Base-by-base conservation (phyloP, 2,113 vertebrate genomes). In the Blennius ocellaris region DNA sequence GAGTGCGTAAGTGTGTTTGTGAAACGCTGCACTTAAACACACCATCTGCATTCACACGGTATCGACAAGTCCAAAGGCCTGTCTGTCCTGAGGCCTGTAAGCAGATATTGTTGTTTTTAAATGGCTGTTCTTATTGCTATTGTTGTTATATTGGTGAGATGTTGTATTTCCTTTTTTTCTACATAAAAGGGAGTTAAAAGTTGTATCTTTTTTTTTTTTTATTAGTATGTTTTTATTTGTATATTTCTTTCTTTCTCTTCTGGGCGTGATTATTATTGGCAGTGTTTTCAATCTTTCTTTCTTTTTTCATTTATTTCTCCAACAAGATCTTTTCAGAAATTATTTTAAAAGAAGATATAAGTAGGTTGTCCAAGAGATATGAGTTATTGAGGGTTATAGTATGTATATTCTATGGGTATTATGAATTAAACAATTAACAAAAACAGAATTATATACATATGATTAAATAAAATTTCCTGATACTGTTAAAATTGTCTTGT, bases 331-430 rank as follows among this genome's bases (percentile, higher is more conserved):
- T 92, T 76, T 76, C 80, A 89, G 81, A 84, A 90, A 85, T 92
- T 91, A 86, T 93, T 94, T 93, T 92, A 90, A 92, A 88, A 90
- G 73, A 85, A 73, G 56, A 89, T 86, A 86, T 87, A 82, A 75
- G 81, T 91, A 85, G 91, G 86, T 86, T 88, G 91, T 92, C 73
- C 61, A 79, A 87, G 82, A 92, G 80, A 82, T 78, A 88, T 89
- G 88, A 91, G 87, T 90, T 91, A 71, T 82, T 83, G 86, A 92
- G 90, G 91, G 91, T 86, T 93, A 86, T 87, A 92, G 90, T 93
- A 85, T 93, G 92, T 92, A 92, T 92, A 94, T 92, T 92, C 90
- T 93, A 91, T 94, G 90, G 91, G 86, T 93, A 94, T 93, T 92
- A 92, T 91, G 81, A 92, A 92, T 92, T 90, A 90, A 93, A 92